A percentile compares a stretch with the other conserved stretches of the same genome.
Conservation (phyloP, 2,113 vertebrate genomes). For the Petrocephalus zakoni region DNA sequence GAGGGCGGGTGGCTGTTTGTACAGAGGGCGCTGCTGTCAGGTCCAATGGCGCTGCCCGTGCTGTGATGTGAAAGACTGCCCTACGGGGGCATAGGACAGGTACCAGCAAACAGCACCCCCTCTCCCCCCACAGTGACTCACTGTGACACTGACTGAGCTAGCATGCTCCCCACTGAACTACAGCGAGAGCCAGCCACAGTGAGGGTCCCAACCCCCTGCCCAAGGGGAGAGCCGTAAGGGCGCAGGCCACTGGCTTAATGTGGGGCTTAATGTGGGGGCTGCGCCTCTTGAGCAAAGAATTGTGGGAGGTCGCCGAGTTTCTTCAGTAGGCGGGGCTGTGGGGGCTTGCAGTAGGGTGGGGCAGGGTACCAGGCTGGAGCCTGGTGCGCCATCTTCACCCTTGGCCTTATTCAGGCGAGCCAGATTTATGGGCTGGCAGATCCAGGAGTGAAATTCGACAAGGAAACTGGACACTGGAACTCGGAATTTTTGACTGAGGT, state of each 20-base stretch:
- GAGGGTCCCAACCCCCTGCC: background rate
- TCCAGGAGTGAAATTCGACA: too few relatives aligned
- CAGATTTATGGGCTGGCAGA: too few relatives aligned
- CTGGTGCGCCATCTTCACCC: background rate
- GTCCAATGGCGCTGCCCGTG: constrained; percentile 61
- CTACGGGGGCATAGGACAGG: constrained; percentile 68
- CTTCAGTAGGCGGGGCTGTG: background rate
- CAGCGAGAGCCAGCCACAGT: background rate
- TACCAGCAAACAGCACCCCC: constrained; percentile 53
- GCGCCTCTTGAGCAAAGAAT: background rate
- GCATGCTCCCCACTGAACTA: background rate
- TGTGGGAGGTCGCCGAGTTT: background rate
- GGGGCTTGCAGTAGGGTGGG: background rate
- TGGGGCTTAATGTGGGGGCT: too few relatives aligned
- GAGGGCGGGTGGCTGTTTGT: constrained; percentile 41
- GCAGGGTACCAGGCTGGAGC: background rate
- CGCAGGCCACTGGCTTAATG: background rate
- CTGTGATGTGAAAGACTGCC: constrained; percentile 72
- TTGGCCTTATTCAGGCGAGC: too few relatives aligned
- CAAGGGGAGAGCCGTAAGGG: background rate
- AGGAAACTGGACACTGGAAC: too few relatives aligned
- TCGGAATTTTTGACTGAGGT: background rate
- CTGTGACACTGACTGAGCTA: background rate
- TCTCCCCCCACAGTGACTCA: constrained; percentile 33
- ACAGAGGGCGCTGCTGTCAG: constrained; percentile 74